Conservation (phyloP, 2,797 vertebrate species). For the Potorous gilbertii region DNA sequence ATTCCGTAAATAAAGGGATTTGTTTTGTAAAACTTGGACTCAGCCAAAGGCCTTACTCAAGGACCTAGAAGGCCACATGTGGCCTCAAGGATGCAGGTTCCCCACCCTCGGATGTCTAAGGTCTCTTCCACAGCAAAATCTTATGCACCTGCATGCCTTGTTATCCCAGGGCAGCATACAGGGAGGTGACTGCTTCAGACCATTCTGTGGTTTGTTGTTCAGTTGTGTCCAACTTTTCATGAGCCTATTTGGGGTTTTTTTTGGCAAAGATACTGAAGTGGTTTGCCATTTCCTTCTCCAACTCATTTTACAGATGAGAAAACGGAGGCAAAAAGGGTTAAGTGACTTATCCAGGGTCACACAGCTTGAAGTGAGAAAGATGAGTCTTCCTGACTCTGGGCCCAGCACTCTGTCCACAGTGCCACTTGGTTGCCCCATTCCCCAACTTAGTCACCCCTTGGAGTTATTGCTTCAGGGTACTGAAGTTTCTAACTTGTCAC, state of each 20-base stretch:
- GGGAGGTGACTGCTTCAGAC: background rate
- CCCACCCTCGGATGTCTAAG: background rate
- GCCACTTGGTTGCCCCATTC: background rate
- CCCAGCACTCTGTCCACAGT: background rate
- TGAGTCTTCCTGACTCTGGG: no score
- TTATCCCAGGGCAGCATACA: background rate
- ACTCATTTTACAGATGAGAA: background rate
- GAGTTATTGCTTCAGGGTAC: conserved; percentile 28
- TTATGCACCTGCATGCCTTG: background rate
- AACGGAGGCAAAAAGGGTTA: background rate
- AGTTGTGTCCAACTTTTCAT: background rate
- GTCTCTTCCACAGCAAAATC: background rate
- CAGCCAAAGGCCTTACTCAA: no score
- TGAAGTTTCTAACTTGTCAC: conserved; percentile 40
- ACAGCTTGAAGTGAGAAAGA: background rate
- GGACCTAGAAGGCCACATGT: no score
- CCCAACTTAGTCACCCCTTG: background rate
- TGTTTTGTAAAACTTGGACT: no score
- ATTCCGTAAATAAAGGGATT: no score
- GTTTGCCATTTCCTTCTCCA: background rate
- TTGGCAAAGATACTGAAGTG: background rate
- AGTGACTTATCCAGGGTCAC: background rate
- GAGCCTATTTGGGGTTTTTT: background rate
- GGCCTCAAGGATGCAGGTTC: no score
- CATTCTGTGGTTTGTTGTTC: background rate